A percentile compares a stretch with the other conserved stretches of the same genome.
phyloP scores from a whole-genome alignment of 2,113 vertebrate genomes.

The Sinocyclocheilus anshuiensis region DNA sequence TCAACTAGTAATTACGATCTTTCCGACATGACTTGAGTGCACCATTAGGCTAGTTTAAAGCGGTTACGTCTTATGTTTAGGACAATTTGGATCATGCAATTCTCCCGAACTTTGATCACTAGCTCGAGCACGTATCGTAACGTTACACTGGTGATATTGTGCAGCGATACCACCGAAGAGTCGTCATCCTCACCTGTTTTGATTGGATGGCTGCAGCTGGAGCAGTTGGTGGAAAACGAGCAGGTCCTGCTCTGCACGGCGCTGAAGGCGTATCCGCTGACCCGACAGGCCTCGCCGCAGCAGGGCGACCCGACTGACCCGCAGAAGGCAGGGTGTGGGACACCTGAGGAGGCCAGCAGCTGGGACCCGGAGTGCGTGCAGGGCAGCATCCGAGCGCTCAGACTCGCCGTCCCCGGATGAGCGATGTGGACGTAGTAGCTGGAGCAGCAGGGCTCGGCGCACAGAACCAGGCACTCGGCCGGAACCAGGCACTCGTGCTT shows the following conservation, averaged over 20 bases:
- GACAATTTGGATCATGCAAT: no score
- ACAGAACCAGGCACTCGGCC: constrained; percentile 81
- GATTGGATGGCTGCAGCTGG: constrained; percentile 84
- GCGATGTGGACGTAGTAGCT: constrained; percentile 80
- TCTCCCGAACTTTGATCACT: no score
- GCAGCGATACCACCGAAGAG: no score
- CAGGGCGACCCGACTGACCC: constrained; percentile 80
- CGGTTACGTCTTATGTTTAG: no score
- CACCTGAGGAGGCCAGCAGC: constrained; percentile 38
- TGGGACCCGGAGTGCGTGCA: no score
- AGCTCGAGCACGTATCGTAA: no score
- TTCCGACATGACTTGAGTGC: no score
- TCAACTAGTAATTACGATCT: no score
- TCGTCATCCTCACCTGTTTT: constrained; percentile 82
- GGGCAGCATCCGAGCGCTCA: constrained; percentile 37
- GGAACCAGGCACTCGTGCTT: constrained; percentile 88
- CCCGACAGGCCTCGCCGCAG: constrained; percentile 79
- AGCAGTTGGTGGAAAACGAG: constrained; percentile 79
- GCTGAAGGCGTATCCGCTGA: constrained; percentile 82
- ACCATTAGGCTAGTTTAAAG: no score
- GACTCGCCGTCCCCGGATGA: constrained; percentile 67
- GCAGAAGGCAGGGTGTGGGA: constrained; percentile 85
- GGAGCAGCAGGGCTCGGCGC: constrained; percentile 81
- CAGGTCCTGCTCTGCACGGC: constrained; percentile 82
- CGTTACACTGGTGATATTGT: no score